Percentiles rank a stretch among this genome's conserved stretches.
Conservation (phyloP, 2,888 invertebrate genomes). For the Cheilosia impressa region DNA sequence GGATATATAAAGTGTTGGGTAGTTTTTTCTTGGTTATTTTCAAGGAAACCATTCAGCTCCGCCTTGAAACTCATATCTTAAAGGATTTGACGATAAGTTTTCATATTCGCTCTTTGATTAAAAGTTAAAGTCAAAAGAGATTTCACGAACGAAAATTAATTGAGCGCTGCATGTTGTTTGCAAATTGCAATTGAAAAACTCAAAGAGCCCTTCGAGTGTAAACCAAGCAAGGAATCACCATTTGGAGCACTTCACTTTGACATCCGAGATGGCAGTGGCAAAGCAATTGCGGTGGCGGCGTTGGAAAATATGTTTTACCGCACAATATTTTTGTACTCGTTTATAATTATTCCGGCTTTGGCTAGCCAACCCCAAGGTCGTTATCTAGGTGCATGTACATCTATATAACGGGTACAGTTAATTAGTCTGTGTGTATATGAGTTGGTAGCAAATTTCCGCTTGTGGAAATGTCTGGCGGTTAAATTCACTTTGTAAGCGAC, state of each 20-base stretch:
- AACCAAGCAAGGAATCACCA: slow-evolving; percentile 56
- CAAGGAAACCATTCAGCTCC: not conserved
- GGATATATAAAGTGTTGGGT: not conserved
- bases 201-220: slow-evolving; percentile 46
- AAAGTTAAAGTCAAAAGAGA: slow-evolving; percentile 25
- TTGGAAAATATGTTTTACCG: slow-evolving; percentile 20
- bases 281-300: not conserved
- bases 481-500: slow-evolving; percentile 23
- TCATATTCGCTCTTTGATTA: not conserved
- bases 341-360: slow-evolving; percentile 16
- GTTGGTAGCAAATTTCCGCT: slow-evolving; percentile 9
- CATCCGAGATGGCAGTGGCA: slow-evolving; percentile 14
- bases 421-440: slow-evolving; percentile 40
- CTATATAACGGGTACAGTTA: slow-evolving; percentile 28
- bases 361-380: slow-evolving; percentile 32
- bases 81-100: slow-evolving; percentile 12
- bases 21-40: slow-evolving; percentile 1
- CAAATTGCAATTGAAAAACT: slow-evolving; percentile 29
- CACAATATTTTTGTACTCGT: slow-evolving; percentile 24
- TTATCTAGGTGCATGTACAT: not conserved
- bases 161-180: slow-evolving; percentile 5
- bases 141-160: slow-evolving; percentile 32
- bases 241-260: slow-evolving; percentile 48
- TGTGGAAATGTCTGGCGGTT: slow-evolving; percentile 24
- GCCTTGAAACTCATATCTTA: not conserved